Base-by-base conservation (phyloP, 1,140 invertebrate species). In the Caenorhabditis briggsae region DNA sequence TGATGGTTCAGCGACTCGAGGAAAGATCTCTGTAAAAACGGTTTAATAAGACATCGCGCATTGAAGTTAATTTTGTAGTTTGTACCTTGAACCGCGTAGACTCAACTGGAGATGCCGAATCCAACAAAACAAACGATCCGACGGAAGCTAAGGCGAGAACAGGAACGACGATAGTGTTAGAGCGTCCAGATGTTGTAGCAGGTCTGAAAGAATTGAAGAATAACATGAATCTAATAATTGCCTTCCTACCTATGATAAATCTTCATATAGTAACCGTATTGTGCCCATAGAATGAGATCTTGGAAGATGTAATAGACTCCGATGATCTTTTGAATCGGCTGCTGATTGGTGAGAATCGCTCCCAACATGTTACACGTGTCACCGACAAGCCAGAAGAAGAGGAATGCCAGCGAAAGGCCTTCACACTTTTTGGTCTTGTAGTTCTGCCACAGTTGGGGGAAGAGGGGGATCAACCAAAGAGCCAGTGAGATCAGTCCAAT, bases 291-390 rank as follows among this genome's bases (percentile, higher is more conserved):
- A 46, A 90, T 87, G 41, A 92, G 88, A 85, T 92, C 91, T 86
- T 92, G 91, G n/a, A 91, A 20, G 55, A 92, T 92, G 84, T 92
- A 92, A 83, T 92, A 92, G 33, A 92, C 92, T 2, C 89, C 92
- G 53, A 92, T 92, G 50, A 91, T 90, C 74, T 91, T 90, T 82
- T 92, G 91, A 18, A 92, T 89, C 16, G 92, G 91, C 56, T 91
- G 90, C 84, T 92, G 91, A 86, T 92, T 89, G 12, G 91, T 92
- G 9, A 92, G 74, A 23, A 92, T 82, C 8, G 92, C 91, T 58
- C 92, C 92, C 48, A 92, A 59, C 91, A 92, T 90, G 85, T 92
- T 92, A 84, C 90, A 92, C 25, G 87, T 89, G 78, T 92, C 91
- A 5, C 91, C 91, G 14, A 91, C 88, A 41, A 92, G 58, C 88